Evolutionary conservation across 1,140 invertebrate genomes (phyloP).

Genomic region (Steinernema feltiae): DNA sequence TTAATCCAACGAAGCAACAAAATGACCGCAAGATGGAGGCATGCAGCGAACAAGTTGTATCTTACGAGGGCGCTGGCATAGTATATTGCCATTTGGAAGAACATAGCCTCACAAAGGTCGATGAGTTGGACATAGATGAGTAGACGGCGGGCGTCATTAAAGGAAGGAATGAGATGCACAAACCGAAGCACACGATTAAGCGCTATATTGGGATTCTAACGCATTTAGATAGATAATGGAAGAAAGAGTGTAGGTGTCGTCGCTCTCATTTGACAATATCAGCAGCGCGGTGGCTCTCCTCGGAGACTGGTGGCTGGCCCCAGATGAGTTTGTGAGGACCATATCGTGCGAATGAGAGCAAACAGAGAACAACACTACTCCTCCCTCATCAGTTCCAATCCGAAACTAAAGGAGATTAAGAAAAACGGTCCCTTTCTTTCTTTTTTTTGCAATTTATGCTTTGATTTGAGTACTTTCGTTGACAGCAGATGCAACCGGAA

Average conservation of each 20-base stretch:
- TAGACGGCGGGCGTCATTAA: no score
- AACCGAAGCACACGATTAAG: neutral
- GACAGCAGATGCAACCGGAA: no score
- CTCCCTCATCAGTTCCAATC: neutral
- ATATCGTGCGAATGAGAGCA: conserved; percentile 1
- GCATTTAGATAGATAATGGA: neutral
- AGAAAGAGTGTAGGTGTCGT: neutral
- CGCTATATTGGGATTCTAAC: conserved; percentile 1
- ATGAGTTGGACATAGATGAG: no score
- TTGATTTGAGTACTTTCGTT: no score
- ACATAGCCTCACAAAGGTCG: no score
- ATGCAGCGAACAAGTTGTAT: no score
- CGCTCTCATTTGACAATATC: conserved; percentile 8
- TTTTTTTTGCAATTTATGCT: no score
- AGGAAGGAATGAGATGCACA: neutral
- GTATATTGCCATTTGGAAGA: no score
- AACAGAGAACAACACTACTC: neutral
- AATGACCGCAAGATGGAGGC: neutral
- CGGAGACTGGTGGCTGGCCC: neutral
- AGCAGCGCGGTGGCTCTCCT: neutral
- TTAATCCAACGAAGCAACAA: neutral
- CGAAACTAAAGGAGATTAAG: neutral
- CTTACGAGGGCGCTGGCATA: no score
- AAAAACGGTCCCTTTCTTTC: no score
- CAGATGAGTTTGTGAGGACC: conserved; percentile 6